Percentiles rank a stretch among this genome's conserved stretches.
Evolutionary conservation across 1,140 invertebrate species (phyloP).

Genomic region (Aphaenogaster floridana): DNA sequence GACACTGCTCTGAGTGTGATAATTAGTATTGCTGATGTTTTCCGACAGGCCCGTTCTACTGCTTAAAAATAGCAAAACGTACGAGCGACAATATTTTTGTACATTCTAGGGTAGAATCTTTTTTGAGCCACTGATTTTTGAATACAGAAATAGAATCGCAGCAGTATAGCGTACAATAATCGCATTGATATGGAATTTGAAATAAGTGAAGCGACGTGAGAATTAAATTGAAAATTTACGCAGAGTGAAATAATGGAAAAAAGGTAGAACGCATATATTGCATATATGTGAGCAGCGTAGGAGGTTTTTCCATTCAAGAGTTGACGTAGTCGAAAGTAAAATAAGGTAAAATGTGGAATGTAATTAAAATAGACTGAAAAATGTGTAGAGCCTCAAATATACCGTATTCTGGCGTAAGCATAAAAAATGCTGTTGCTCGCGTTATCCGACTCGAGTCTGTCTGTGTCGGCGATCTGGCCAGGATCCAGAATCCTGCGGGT

Average conservation of each 20-base stretch:
- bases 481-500: conserved; percentile 24
- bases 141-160: neutral
- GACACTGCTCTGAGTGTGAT: neutral
- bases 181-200: neutral
- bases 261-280: neutral
- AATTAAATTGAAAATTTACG: conserved; percentile 26
- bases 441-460: neutral
- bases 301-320: neutral
- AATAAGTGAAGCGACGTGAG: neutral
- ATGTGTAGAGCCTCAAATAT: neutral
- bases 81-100: neutral
- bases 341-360: neutral
- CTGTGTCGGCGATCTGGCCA: neutral
- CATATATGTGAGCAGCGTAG: neutral
- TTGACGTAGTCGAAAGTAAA: neutral
- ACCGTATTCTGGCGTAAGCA: neutral
- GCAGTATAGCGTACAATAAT: neutral
- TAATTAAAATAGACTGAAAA: neutral
- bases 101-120: neutral
- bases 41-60: neutral
- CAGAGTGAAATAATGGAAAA: neutral
- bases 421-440: neutral
- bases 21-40: neutral
- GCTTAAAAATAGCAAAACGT: neutral
- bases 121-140: neutral